phyloP scores from a whole-genome alignment of 2,888 invertebrate species.

The Eristalis intricaria region DNA sequence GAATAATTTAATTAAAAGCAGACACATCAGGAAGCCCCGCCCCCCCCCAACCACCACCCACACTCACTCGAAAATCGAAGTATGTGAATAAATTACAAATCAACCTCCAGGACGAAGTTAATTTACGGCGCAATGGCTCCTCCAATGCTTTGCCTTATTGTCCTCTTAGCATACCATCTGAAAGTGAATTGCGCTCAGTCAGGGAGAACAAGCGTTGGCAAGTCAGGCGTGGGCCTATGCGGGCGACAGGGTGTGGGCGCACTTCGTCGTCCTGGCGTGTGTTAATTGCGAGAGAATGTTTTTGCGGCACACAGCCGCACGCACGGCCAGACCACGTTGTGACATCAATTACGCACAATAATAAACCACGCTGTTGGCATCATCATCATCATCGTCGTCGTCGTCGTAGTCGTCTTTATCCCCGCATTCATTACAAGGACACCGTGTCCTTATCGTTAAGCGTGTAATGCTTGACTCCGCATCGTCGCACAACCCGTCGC shows the following conservation, averaged over 20 bases:
- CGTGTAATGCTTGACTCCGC: not conserved
- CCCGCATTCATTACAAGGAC: not conserved
- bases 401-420: not conserved
- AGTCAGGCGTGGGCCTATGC: not conserved
- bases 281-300: slow-evolving; percentile 67
- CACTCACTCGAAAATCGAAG: slow-evolving; percentile 65
- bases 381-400: slow-evolving; percentile 7
- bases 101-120: slow-evolving; percentile 67
- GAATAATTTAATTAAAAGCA: slow-evolving; percentile 59
- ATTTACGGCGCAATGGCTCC: slow-evolving; percentile 62
- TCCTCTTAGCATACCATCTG: slow-evolving; percentile 26
- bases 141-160: slow-evolving; percentile 58
- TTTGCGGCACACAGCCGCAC: slow-evolving; percentile 45
- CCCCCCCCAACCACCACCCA: not conserved
- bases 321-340: not conserved
- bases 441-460: slow-evolving; percentile 32
- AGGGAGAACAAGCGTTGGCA: not conserved
- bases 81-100: slow-evolving; percentile 69
- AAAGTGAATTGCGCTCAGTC: slow-evolving; percentile 11
- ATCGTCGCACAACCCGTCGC: not conserved
- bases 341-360: slow-evolving; percentile 63
- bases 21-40: slow-evolving; percentile 8
- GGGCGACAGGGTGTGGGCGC: not conserved
- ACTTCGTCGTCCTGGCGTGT: slow-evolving; percentile 24
- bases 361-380: slow-evolving; percentile 53